phyloP scores from a whole-genome alignment of 2,797 vertebrate genomes.

The Austrolebias charrua region DNA sequence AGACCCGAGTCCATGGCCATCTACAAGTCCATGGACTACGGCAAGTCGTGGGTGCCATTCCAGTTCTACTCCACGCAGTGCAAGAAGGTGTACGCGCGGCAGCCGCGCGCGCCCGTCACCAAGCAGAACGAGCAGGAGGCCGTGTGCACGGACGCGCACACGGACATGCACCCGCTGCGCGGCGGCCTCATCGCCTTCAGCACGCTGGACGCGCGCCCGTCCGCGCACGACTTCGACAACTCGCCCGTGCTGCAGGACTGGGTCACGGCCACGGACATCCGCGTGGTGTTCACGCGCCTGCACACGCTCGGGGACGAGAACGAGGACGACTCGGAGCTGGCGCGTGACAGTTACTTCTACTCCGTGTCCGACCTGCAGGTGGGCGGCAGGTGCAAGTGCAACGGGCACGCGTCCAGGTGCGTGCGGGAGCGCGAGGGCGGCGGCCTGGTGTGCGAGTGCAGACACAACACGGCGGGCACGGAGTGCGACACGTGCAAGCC shows the following conservation, averaged over 20 bases:
- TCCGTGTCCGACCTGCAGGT: slow-evolving; percentile 98
- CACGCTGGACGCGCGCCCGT: slow-evolving; percentile 96
- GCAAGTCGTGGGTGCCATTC: slow-evolving; percentile 95
- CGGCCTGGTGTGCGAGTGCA: slow-evolving; percentile 95
- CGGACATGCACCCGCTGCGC: slow-evolving; percentile 93
- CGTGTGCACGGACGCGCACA: slow-evolving; percentile 98
- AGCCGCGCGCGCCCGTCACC: slow-evolving; percentile 88
- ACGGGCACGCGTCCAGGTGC: slow-evolving; percentile 96
- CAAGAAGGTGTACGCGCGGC: slow-evolving; percentile 94
- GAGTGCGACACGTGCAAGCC: slow-evolving; percentile 99
- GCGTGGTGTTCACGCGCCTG: slow-evolving; percentile 93
- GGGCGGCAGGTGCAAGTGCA: slow-evolving; percentile 97
- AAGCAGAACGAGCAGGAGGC: slow-evolving; percentile 99
- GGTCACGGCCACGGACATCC: slow-evolving; percentile 98
- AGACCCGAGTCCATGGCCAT: slow-evolving; percentile 98
- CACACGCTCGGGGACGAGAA: slow-evolving; percentile 98
- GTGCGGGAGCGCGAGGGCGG: slow-evolving; percentile 91
- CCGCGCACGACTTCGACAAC: slow-evolving; percentile 99
- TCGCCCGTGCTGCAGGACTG: slow-evolving; percentile 99
- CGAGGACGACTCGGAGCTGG: slow-evolving; percentile 96
- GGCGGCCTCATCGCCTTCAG: slow-evolving; percentile 99
- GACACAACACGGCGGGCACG: slow-evolving; percentile 96
- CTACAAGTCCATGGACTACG: slow-evolving; percentile 99
- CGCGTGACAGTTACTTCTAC: slow-evolving; percentile 96
- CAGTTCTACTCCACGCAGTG: slow-evolving; percentile 98